These are phyloP conservation scores for Formica aserva DNA, from an alignment of 2,888 invertebrate genomes.

Conservation along the genomic window DNA sequence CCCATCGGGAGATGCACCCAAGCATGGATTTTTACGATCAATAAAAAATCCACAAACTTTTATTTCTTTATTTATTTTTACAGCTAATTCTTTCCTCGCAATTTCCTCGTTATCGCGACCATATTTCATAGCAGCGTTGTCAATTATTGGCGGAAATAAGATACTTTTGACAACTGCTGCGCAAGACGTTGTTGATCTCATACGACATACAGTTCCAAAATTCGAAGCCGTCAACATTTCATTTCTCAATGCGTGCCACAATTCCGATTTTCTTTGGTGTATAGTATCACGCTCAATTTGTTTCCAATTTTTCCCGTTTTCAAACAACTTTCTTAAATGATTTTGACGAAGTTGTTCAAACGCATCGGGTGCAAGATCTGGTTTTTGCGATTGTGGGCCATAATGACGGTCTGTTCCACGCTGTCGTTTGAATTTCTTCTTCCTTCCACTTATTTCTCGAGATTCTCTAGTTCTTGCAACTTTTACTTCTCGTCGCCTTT, in stretches of 20 bases:
- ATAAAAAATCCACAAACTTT: not conserved
- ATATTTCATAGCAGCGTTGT: not conserved
- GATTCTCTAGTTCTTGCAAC: not conserved
- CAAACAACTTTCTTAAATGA: not conserved
- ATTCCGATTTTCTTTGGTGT: not conserved
- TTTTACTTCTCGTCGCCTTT: not conserved
- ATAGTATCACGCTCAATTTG: not conserved
- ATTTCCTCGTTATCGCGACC: not conserved
- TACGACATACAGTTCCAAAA: not conserved
- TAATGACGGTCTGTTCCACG: slow-evolving; percentile 50
- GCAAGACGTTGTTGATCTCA: not conserved
- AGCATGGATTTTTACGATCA: not conserved
- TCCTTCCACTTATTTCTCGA: not conserved
- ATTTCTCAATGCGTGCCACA: not conserved
- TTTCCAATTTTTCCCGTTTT: not conserved
- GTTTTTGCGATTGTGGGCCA: slow-evolving; percentile 34
- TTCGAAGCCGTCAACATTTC: not conserved
- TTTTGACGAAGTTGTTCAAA: slow-evolving; percentile 15
- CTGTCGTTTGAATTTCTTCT: not conserved
- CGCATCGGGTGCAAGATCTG: slow-evolving; percentile 19
- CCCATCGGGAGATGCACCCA: slow-evolving; percentile 1
- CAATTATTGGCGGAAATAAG: not conserved
- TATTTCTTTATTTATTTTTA: not conserved
- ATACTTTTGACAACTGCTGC: not conserved
- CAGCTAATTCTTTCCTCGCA: not conserved